phyloP scores from a whole-genome alignment of 2,113 vertebrate species.

The Anas platyrhynchos region DNA sequence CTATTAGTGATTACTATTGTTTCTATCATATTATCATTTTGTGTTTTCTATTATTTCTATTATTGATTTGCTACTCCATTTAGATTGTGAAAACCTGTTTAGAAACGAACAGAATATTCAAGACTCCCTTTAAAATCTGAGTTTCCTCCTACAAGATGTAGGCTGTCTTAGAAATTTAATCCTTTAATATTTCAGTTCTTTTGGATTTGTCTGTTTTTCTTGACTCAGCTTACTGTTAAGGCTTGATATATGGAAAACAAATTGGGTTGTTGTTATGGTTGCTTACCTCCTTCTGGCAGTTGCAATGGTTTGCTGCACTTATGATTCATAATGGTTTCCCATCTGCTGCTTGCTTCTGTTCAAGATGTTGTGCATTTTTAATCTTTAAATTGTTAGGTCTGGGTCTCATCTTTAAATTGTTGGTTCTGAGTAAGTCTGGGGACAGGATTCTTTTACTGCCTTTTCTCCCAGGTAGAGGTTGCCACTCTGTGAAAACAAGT shows the following conservation, averaged over 20 bases:
- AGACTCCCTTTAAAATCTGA: neutral
- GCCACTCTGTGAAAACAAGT: neutral
- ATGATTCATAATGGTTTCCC: conserved; percentile 55
- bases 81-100: neutral
- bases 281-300: conserved; percentile 37
- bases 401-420: neutral
- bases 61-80: neutral
- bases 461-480: neutral
- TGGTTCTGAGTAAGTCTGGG: neutral
- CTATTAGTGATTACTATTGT: neutral
- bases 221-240: neutral
- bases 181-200: neutral
- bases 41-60: neutral
- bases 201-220: neutral
- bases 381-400: neutral
- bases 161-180: neutral
- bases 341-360: conserved; percentile 48
- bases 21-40: neutral
- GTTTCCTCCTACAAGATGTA: neutral
- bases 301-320: conserved; percentile 47
- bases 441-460: neutral
- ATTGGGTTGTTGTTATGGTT: conserved; percentile 25
- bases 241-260: neutral
- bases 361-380: conserved; percentile 33
- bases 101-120: neutral